These are phyloP conservation scores for Stigmatopora argus DNA, from an alignment of 2,113 vertebrate genomes.

Conservation along the genomic window DNA sequence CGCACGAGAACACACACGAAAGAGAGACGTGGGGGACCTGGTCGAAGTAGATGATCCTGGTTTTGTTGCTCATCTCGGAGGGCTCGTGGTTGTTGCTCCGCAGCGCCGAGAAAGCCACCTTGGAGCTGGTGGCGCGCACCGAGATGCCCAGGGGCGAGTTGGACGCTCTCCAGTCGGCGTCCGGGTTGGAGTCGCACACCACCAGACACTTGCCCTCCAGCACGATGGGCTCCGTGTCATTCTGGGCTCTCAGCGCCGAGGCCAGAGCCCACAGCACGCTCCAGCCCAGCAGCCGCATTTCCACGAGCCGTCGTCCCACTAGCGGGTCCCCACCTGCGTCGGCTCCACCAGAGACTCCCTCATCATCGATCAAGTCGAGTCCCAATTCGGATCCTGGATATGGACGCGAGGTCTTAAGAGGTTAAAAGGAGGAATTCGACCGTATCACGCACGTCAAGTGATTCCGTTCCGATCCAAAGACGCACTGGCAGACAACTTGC, in stretches of 20 bases:
- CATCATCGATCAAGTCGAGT: neutral
- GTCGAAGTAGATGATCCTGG: constrained; percentile 96
- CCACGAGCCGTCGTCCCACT: neutral
- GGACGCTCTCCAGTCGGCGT: constrained; percentile 82
- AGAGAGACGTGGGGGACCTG: constrained; percentile 63
- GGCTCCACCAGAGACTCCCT: neutral
- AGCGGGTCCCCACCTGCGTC: neutral
- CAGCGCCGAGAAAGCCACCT: constrained; percentile 95
- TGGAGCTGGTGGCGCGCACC: constrained; percentile 92
- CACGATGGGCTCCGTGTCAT: constrained; percentile 90
- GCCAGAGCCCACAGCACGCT: constrained; percentile 50
- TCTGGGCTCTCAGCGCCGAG: constrained; percentile 74
- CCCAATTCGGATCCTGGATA: neutral
- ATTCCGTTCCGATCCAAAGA: no score
- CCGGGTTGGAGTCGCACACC: constrained; percentile 92
- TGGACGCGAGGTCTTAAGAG: no score
- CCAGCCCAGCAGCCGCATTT: constrained; percentile 4
- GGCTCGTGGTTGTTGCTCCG: constrained; percentile 93
- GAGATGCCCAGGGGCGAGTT: constrained; percentile 96
- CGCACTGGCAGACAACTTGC: no score
- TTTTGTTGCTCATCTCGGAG: constrained; percentile 96
- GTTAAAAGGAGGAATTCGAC: neutral
- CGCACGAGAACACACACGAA: neutral
- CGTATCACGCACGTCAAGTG: no score
- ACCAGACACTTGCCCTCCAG: constrained; percentile 93